Evolutionary conservation across 2,888 invertebrate species (phyloP), one percentile per base, ranked within the genome.

Genomic region (Strigamia crassipes): DNA sequence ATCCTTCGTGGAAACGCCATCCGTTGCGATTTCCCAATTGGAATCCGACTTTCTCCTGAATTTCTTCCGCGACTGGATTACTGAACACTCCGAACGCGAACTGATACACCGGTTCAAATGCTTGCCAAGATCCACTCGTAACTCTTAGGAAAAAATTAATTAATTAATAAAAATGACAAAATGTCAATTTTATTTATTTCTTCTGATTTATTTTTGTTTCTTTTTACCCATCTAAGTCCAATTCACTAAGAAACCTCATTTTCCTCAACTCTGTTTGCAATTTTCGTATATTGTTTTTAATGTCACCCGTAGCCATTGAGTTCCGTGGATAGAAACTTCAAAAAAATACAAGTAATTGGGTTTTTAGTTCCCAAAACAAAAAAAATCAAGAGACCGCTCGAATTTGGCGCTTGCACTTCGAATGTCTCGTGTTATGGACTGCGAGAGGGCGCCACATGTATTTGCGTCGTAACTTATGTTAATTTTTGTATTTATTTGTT

Each of bases 281-380:
- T 21, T 79, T 81, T 38, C 56, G 78, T 15, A 82, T 81, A 38
- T 82, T 82, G 21, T 82, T 82, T 31, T 78, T 79, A 18, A 82
- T 79, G n/a, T 82, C 82, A 18, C 82, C 82, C 6, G 82, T 82
- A 23, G 79, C 42, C 81, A 81, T 81, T 42, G 46, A 18, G 5
- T 2, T 66, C 12, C 10, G 15, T 46, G 13, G 5, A 10, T n/a
- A 1, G 13, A 5, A 73, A 31, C 46, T 73, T 5, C 73, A 31
- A 73, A 31, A 0, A 21, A 18, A 21, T 31, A 18, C 13, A 21
- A 73, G n/a, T 1, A 73, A 13, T n/a, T 8, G 31, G 18, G 21
- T 73, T 73, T 73, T 73, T 18, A 10, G 4, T 46, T n/a, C 46
- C n/a, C 27, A 15, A 73, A 73, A n/a, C n/a, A n/a, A 31, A 73